Base-by-base conservation (phyloP, 1,140 invertebrate genomes). In the Batillaria attramentaria region DNA sequence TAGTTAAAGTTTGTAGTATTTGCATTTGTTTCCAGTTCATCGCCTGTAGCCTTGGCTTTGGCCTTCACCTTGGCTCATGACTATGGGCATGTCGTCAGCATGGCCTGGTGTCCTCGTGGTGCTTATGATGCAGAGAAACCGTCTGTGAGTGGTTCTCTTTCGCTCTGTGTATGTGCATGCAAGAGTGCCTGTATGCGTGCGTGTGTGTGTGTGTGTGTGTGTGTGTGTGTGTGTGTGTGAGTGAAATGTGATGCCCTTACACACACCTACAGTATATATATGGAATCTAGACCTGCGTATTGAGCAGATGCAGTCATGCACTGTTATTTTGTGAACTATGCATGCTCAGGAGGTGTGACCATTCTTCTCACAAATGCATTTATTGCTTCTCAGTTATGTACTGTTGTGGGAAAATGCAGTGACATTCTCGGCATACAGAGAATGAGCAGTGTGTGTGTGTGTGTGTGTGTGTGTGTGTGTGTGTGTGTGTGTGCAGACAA, bases 41-140 rank as follows among this genome's bases (percentile, higher is more conserved):
- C 37, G 28, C 6, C 65, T 68, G 10, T 35, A 39, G 37, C 28
- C 33, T 35, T 68, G 3, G 65, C 33, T 4, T 31, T 68, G 28
- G 60, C 75, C n/a, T 31, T 69, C 31, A 28, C 33, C 28, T 24
- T 68, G 31, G 62, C 41, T 18, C 60, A 77, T 43, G 75, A 69
- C n/a, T 37, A 41, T 13, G 65, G 65, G 20, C 37, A 28, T 46
- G 75, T 69, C 39, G 31, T 62, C 33, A 42, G 43, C 8, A 50
- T 68, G 28, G 31, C 28, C 41, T 77, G 75, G 75, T 69, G 62
- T 46, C 60, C 60, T 3, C n/a, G 24, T 42, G 75, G 65, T 8
- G 73, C 60, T 0, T 76, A 39, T 62, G 75, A 77, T 18, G 8
- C 10, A 33, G 65, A 35, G 37, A 31, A 68, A 20, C 10, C 31